These are phyloP conservation scores for Rhagonycha fulva DNA, from an alignment of 2,888 invertebrate genomes.

Conservation along the genomic window DNA sequence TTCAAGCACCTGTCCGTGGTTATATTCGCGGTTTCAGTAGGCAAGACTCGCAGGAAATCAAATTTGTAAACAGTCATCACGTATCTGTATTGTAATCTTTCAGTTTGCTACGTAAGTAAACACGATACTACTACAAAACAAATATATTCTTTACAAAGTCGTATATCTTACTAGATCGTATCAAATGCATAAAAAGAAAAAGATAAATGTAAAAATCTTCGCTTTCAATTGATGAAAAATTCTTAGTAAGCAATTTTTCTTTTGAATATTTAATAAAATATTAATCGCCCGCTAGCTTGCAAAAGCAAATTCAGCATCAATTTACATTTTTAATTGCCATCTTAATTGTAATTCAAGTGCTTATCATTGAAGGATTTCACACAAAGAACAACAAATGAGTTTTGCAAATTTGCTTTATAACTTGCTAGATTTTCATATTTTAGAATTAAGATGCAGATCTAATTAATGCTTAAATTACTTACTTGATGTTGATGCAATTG, in stretches of 20 bases:
- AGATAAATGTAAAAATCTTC: background rate
- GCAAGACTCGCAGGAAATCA: slow-evolving; percentile 26
- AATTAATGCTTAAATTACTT: slow-evolving; percentile 7
- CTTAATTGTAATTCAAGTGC: slow-evolving; percentile 12
- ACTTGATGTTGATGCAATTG: slow-evolving; percentile 22
- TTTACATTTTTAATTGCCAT: slow-evolving; percentile 20
- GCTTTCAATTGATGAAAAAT: background rate
- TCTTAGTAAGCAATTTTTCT: background rate
- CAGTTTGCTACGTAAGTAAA: slow-evolving; percentile 16
- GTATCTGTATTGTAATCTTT: slow-evolving; percentile 22
- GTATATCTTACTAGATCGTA: slow-evolving; percentile 1
- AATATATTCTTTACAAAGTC: slow-evolving; percentile 4
- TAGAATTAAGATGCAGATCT: background rate
- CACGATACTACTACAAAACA: slow-evolving; percentile 6
- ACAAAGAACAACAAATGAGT: background rate
- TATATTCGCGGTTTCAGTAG: slow-evolving; percentile 21
- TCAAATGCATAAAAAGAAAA: background rate
- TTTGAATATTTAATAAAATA: slow-evolving; percentile 2
- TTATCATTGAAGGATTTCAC: background rate
- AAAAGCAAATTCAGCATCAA: slow-evolving; percentile 18
- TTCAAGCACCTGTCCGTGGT: slow-evolving; percentile 20
- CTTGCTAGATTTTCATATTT: background rate
- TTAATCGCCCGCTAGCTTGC: slow-evolving; percentile 8
- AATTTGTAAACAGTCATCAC: slow-evolving; percentile 27
- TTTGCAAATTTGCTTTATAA: background rate